Conservation (phyloP, 1,140 invertebrate genomes). For the Eumaeus atala region DNA sequence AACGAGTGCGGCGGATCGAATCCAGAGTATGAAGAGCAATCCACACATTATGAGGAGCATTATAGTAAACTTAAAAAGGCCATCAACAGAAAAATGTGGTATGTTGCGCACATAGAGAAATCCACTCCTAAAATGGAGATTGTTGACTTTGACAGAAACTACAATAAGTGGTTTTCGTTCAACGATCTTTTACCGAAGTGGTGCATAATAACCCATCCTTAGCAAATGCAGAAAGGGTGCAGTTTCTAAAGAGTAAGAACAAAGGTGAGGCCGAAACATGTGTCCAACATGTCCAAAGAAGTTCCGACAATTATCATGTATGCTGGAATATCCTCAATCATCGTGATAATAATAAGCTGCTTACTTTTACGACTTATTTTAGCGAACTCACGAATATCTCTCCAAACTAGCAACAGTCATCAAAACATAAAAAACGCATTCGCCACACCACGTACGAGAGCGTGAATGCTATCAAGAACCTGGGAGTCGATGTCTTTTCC, state of each 20-base stretch:
- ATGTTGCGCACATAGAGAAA: conserved; percentile 11
- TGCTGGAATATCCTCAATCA: conserved; percentile 20
- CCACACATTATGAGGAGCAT: conserved; percentile 5
- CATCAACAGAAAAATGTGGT: conserved; percentile 18
- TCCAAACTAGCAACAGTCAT: conserved; percentile 14
- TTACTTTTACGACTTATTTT: conserved; percentile 19
- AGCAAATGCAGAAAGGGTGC: conserved; percentile 23
- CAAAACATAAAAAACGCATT: conserved; percentile 15
- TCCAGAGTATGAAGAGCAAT: conserved; percentile 15
- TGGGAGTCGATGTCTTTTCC: conserved; percentile 15
- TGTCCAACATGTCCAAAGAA: conserved; percentile 18
- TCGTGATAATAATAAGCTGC: conserved; percentile 16
- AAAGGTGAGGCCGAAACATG: conserved; percentile 16
- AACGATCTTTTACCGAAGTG: conserved; percentile 19
- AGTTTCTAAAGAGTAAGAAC: conserved; percentile 23
- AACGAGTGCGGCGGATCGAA: too few species aligned
- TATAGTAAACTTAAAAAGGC: conserved; percentile 14
- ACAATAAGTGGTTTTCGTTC: conserved; percentile 18
- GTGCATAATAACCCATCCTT: conserved; percentile 17
- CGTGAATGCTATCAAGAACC: conserved; percentile 17
- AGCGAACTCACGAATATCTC: conserved; percentile 12
- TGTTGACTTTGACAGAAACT: conserved; percentile 27
- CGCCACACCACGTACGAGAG: conserved; percentile 16
- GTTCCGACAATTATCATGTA: conserved; percentile 16
- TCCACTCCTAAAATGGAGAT: conserved; percentile 17